Evolutionary conservation across 2,888 invertebrate species (phyloP).

Genomic region (Papilio protenor): DNA sequence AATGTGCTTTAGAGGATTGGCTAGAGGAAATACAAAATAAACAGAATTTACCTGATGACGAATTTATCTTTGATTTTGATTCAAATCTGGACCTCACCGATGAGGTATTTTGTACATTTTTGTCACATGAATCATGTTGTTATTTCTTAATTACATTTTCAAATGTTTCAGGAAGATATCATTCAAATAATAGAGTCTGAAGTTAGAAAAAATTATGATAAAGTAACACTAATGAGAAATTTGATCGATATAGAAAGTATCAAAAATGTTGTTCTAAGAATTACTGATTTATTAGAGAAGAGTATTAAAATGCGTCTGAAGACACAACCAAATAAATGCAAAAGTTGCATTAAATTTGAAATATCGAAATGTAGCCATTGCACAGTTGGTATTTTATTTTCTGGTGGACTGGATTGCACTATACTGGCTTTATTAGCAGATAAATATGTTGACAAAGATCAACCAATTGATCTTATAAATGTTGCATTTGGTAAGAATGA

Average conservation of each 20-base stretch:
- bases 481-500: slow-evolving; percentile 92
- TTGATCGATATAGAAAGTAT: slow-evolving; percentile 70
- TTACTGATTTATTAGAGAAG: slow-evolving; percentile 81
- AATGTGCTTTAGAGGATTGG: slow-evolving; percentile 60
- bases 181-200: slow-evolving; percentile 60
- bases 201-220: slow-evolving; percentile 56
- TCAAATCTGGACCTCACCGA: slow-evolving; percentile 51
- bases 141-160: neutral
- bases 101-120: slow-evolving; percentile 53
- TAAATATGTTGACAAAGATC: slow-evolving; percentile 85
- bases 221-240: slow-evolving; percentile 66
- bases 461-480: slow-evolving; percentile 95
- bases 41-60: slow-evolving; percentile 70
- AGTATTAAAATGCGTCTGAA: slow-evolving; percentile 85
- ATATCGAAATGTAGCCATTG: slow-evolving; percentile 81
- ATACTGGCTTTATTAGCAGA: slow-evolving; percentile 92
- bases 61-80: slow-evolving; percentile 59
- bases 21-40: slow-evolving; percentile 60
- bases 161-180: slow-evolving; percentile 62
- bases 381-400: slow-evolving; percentile 93
- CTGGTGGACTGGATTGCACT: slow-evolving; percentile 98
- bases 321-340: slow-evolving; percentile 86
- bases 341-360: slow-evolving; percentile 77
- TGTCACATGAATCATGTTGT: neutral
- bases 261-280: slow-evolving; percentile 68